Evolutionary conservation across 2,888 invertebrate genomes (phyloP).

Genomic region (Rhorus exstirpatorius): DNA sequence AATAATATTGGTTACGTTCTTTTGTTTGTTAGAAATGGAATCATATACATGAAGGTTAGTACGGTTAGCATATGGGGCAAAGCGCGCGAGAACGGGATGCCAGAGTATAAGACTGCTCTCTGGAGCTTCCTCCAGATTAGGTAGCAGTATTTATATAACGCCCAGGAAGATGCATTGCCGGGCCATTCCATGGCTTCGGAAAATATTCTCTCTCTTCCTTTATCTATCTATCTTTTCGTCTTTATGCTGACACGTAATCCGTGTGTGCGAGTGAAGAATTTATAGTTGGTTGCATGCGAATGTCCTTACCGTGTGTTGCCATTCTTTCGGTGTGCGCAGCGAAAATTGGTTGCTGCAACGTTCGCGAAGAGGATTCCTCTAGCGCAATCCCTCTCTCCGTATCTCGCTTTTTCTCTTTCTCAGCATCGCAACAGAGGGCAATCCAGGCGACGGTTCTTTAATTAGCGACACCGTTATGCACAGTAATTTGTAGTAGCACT

Average conservation of each 20-base stretch:
- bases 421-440: slow-evolving; percentile 25
- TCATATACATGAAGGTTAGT: not conserved
- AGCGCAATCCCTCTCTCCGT: not conserved
- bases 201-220: slow-evolving; percentile 35
- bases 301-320: slow-evolving; percentile 26
- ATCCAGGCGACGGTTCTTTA: slow-evolving; percentile 64
- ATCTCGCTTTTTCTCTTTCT: slow-evolving; percentile 8
- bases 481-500: slow-evolving; percentile 69
- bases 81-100: slow-evolving; percentile 20
- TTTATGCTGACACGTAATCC: slow-evolving; percentile 7
- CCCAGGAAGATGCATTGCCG: slow-evolving; percentile 68
- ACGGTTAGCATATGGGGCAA: not conserved
- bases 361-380: slow-evolving; percentile 27
- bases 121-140: slow-evolving; percentile 73
- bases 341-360: slow-evolving; percentile 24
- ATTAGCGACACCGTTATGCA: slow-evolving; percentile 70
- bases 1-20: not conserved
- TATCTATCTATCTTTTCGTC: slow-evolving; percentile 26
- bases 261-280: slow-evolving; percentile 56
- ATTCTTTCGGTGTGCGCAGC: slow-evolving; percentile 32
- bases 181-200: slow-evolving; percentile 44
- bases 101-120: slow-evolving; percentile 18
- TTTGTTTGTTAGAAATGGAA: not conserved
- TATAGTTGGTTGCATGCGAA: slow-evolving; percentile 50
- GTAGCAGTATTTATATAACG: slow-evolving; percentile 75